A percentile compares a stretch with the other conserved stretches of the same genome.
Conservation (phyloP, 2,888 invertebrate species). For the Brachylomia viminalis region DNA sequence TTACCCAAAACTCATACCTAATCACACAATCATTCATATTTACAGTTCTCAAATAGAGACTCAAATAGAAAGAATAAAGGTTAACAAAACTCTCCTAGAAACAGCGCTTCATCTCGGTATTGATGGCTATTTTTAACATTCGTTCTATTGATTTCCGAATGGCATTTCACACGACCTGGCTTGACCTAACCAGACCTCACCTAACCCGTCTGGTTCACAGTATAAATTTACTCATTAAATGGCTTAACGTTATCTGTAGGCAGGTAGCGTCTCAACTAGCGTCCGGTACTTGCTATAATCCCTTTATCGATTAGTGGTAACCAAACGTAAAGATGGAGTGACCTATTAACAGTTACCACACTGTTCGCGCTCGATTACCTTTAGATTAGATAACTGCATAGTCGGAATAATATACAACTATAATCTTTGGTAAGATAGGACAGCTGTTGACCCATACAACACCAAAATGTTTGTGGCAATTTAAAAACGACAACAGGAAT, state of each 20-base stretch:
- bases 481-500: neutral
- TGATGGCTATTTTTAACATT: neutral
- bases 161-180: neutral
- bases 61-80: slow-evolving; percentile 11
- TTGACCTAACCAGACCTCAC: neutral
- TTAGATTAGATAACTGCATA: neutral
- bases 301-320: slow-evolving; percentile 14
- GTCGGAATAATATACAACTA: neutral
- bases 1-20: neutral
- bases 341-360: slow-evolving; percentile 12
- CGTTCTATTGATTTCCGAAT: neutral
- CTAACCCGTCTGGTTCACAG: neutral
- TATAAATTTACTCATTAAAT: slow-evolving; percentile 1
- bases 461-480: neutral
- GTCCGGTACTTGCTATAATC: slow-evolving; percentile 26
- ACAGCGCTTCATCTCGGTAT: neutral
- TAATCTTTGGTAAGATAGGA: neutral
- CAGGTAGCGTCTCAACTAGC: slow-evolving; percentile 14
- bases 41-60: neutral
- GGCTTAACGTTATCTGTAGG: slow-evolving; percentile 11
- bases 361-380: neutral
- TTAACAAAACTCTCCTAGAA: neutral
- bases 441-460: too few relatives aligned
- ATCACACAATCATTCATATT: slow-evolving; percentile 1
- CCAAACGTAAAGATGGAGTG: slow-evolving; percentile 28